A percentile compares a stretch with the other conserved stretches of the same genome.
Evolutionary conservation across 2,797 vertebrate genomes (phyloP).

Genomic region (Danionella dracula): DNA sequence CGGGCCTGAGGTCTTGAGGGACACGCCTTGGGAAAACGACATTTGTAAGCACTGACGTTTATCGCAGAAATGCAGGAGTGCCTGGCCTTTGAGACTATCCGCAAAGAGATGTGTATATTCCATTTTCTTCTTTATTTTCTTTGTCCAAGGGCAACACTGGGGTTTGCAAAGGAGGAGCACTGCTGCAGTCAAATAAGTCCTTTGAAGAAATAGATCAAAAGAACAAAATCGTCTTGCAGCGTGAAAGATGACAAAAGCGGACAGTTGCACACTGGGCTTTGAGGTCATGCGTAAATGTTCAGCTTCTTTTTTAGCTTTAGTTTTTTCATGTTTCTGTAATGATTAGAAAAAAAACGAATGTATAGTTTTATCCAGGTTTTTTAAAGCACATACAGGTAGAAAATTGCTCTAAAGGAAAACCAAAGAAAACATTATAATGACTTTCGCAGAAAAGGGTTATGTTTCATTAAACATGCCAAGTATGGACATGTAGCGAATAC

Average conservation of each 20-base stretch:
- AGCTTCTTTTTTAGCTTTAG: conserved; percentile 19
- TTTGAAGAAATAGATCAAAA: conserved; percentile 73
- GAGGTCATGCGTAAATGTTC: conserved; percentile 1
- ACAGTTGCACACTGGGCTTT: conserved; percentile 18
- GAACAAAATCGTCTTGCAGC: conserved; percentile 52
- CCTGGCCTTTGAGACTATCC: conserved; percentile 39
- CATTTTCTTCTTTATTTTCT: conserved; percentile 55
- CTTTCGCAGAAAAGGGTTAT: too few species aligned
- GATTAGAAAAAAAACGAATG: background rate
- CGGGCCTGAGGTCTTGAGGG: background rate
- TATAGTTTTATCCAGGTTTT: background rate
- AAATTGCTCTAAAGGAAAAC: too few species aligned
- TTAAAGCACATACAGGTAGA: too few species aligned
- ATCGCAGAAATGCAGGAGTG: background rate
- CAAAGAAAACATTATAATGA: too few species aligned
- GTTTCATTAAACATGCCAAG: too few species aligned
- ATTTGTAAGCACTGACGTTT: background rate
- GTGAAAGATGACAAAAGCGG: conserved; percentile 48
- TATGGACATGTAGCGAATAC: too few species aligned
- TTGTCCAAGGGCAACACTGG: conserved; percentile 57
- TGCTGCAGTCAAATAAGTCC: conserved; percentile 60
- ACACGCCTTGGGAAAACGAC: background rate
- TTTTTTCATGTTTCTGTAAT: too few species aligned
- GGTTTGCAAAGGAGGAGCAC: conserved; percentile 58
- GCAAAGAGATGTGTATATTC: conserved; percentile 30